A percentile compares a stretch with the other conserved stretches of the same genome.
phyloP scores from a whole-genome alignment of 2,113 vertebrate species.

The Tachysurus vachellii region DNA sequence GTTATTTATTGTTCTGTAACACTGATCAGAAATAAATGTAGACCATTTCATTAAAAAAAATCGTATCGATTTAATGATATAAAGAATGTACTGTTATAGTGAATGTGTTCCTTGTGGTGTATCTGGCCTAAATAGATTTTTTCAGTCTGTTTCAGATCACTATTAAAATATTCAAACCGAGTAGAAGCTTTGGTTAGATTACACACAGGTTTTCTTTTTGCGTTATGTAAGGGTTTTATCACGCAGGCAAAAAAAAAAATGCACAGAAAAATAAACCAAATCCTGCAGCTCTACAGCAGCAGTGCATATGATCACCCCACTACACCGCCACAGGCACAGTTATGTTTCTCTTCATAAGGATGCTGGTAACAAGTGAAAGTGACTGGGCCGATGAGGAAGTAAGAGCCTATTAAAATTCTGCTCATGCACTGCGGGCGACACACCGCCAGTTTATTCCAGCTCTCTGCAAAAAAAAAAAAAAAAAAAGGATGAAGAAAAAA shows the following conservation, averaged over 20 bases:
- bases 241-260: not conserved
- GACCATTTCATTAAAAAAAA: not conserved
- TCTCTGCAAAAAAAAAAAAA: not conserved
- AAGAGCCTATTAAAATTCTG: constrained; percentile 42
- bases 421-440: constrained; percentile 43
- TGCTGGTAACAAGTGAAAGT: constrained; percentile 37
- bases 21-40: not conserved
- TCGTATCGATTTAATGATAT: not conserved
- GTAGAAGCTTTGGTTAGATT: not conserved
- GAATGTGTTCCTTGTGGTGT: not conserved
- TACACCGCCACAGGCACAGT: constrained; percentile 37
- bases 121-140: constrained; percentile 11
- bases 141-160: not conserved
- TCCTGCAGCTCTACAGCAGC: constrained; percentile 9
- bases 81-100: not conserved
- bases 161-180: not conserved
- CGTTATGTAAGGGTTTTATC: not conserved
- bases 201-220: not conserved
- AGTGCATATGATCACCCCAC: constrained; percentile 17
- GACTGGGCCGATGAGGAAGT: constrained; percentile 28
- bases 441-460: constrained; percentile 48
- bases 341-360: constrained; percentile 35
- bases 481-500: not conserved
- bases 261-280: not conserved
- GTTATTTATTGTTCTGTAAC: not conserved